Base-by-base conservation (phyloP, 1,140 invertebrate genomes). In the Brachionus asplanchnoidis region DNA sequence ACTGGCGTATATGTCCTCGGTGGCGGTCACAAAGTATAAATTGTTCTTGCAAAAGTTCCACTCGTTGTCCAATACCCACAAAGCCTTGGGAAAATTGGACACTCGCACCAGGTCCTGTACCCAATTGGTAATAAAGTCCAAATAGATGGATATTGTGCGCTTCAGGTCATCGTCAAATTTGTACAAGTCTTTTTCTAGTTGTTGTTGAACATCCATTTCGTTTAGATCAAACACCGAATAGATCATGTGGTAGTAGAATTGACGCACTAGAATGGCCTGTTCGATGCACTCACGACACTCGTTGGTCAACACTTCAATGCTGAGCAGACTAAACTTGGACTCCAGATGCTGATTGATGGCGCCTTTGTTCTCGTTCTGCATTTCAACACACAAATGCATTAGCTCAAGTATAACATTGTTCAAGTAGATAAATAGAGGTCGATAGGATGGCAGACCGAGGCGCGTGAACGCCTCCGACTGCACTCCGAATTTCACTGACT, bases 41-140 rank as follows among this genome's bases (percentile, higher is more conserved):
- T 82, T 82, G 42, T 82, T 82, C 42, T 82, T 82, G 42, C 79
- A 82, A 65, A 82, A 82, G 40, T 65, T 82, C 79, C 79, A 82
- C 26, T 82, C 79, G n/a, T 82, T 65, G 20, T 82, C 65, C 5
- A 82, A 23, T 0, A 82, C 79, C 14, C 50, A 68, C 11, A 82
- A 44, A 8, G 79, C 79, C 28, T 82, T 82, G 42, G 23, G 0
- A 32, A 82, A 65, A 17, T 82, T 36, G 2, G n/a, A 17, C 26
- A 82, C 28, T 20, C 23, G 14, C 14, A 82, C 36, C 26, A 82
- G 26, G 36, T 65, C 79, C 8, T 82, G 79, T 0, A 82, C 65
- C 79, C 79, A 82, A 65, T 65, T 56, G n/a, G 65, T 82, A 11
- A 82, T 42, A 26, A 82, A 65, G 40, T 82, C 60, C 23, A 82